phyloP scores from a whole-genome alignment of 23 tunicate genomes.

The Trididemnum clinides region DNA sequence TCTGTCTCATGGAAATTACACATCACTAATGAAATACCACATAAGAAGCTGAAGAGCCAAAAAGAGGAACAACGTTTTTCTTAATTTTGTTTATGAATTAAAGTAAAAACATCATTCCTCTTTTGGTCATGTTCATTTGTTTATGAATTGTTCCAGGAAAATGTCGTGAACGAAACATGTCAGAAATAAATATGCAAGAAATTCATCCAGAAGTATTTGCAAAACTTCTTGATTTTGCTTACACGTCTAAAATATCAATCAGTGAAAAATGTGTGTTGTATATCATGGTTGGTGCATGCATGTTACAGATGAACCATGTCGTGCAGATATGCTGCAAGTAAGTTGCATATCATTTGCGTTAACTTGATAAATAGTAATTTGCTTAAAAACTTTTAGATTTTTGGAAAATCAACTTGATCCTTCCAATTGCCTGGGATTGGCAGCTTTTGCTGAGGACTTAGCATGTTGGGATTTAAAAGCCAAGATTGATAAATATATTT shows the following conservation, averaged over 20 bases:
- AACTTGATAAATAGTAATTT: too few species aligned
- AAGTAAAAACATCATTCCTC: too few species aligned
- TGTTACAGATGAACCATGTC: slow-evolving; percentile 94
- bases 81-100: too few species aligned
- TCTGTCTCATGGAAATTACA: too few species aligned
- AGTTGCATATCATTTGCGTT: neutral
- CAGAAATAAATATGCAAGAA: slow-evolving; percentile 87
- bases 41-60: too few species aligned
- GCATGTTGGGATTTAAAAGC: slow-evolving; percentile 67
- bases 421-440: slow-evolving; percentile 81
- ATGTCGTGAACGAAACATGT: slow-evolving; percentile 74
- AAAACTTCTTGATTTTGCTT: slow-evolving; percentile 84
- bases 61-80: too few species aligned
- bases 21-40: too few species aligned
- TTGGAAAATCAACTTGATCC: slow-evolving; percentile 90
- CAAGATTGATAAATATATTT: slow-evolving; percentile 89
- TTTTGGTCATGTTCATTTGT: neutral
- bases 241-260: slow-evolving; percentile 82
- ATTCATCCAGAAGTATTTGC: slow-evolving; percentile 96
- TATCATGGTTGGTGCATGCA: slow-evolving; percentile 88
- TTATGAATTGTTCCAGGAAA: slow-evolving; percentile 41
- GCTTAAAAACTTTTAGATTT: slow-evolving; percentile 39
- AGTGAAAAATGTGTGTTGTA: slow-evolving; percentile 91
- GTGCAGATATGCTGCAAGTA: slow-evolving; percentile 90
- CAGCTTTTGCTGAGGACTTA: slow-evolving; percentile 75